Conservation (phyloP, 2,797 vertebrate species). For the Pangasius sanitwongsei region DNA sequence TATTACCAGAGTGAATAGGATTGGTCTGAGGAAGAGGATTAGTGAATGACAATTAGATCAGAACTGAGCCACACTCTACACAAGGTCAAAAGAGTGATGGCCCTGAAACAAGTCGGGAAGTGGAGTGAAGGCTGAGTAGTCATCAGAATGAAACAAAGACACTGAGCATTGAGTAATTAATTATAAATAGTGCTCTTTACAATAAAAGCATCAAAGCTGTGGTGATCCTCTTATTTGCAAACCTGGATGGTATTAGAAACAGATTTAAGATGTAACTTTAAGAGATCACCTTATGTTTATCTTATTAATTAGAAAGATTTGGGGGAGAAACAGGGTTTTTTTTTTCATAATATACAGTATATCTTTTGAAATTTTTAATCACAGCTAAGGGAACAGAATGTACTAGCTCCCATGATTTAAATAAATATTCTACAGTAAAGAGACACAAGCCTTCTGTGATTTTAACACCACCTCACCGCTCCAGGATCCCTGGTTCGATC, state of each 20-base stretch:
- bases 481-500: background rate
- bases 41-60: slow-evolving; percentile 45
- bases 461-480: background rate
- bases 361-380: background rate
- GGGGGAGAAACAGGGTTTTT: background rate
- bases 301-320: background rate
- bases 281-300: background rate
- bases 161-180: background rate
- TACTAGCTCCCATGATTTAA: background rate
- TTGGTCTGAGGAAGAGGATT: slow-evolving; percentile 52
- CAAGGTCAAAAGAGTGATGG: slow-evolving; percentile 43
- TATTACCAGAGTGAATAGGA: slow-evolving; percentile 48
- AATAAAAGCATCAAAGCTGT: background rate
- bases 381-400: background rate
- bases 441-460: background rate
- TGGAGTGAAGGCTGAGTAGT: background rate
- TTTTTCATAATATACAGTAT: background rate
- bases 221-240: background rate
- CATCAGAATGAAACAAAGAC: background rate
- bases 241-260: background rate
- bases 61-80: slow-evolving; percentile 29
- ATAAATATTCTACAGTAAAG: background rate
- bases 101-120: slow-evolving; percentile 9
- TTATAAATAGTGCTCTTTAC: background rate
- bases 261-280: background rate